phyloP scores from a whole-genome alignment of 2,113 vertebrate species.

The Bettongia penicillata region DNA sequence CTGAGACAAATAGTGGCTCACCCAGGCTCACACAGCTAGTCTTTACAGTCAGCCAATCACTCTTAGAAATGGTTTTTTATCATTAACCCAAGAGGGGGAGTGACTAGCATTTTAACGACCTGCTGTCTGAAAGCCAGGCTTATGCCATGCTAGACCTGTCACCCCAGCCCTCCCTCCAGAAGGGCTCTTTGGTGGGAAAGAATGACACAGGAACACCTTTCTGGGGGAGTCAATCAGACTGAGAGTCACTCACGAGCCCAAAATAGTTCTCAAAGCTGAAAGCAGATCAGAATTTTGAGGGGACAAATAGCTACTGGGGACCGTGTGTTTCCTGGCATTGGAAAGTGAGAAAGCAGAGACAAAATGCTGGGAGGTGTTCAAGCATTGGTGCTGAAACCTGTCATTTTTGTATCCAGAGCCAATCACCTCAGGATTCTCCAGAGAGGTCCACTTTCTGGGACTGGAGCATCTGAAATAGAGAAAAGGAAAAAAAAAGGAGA shows the following conservation, averaged over 20 bases:
- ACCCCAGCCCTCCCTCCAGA: not conserved
- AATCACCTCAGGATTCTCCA: not conserved
- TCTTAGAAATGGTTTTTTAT: constrained; percentile 63
- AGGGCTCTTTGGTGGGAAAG: not conserved
- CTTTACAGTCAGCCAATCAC: constrained; percentile 58
- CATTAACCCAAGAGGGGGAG: not conserved
- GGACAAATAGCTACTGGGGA: not conserved
- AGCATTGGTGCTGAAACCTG: constrained; percentile 17
- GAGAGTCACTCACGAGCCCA: not conserved
- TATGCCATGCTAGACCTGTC: not conserved
- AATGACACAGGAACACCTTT: not conserved
- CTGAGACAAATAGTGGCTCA: not conserved
- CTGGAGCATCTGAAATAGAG: constrained; percentile 12
- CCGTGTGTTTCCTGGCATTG: constrained; percentile 8
- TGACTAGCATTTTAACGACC: not conserved
- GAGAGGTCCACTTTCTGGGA: constrained; percentile 3
- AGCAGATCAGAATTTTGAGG: not conserved
- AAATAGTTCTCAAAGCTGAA: not conserved
- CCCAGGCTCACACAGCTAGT: not conserved
- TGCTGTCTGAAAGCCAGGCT: not conserved
- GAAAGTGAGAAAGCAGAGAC: constrained; percentile 44
- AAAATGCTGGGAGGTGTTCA: constrained; percentile 21
- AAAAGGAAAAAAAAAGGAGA: not conserved
- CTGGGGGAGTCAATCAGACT: not conserved
- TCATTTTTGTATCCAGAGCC: not conserved